These are phyloP conservation scores for Sinonovacula constricta DNA, from an alignment of 1,140 invertebrate genomes.

Conservation along the genomic window DNA sequence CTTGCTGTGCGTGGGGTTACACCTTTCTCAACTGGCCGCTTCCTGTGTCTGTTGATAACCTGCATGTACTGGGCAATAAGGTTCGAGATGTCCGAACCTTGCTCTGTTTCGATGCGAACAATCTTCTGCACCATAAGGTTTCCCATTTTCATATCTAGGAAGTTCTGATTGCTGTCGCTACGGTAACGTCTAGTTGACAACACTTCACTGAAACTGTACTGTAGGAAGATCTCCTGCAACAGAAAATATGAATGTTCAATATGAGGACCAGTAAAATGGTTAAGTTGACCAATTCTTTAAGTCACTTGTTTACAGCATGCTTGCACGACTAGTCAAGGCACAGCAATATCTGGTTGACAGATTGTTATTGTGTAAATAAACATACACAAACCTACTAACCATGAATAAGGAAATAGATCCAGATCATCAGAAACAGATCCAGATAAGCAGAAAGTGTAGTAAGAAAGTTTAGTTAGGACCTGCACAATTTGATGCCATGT, in stretches of 20 bases:
- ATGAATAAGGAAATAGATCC: too few relatives aligned
- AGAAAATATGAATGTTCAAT: slow-evolving; percentile 28
- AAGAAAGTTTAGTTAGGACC: too few relatives aligned
- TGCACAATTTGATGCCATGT: too few relatives aligned
- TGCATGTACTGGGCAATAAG: slow-evolving; percentile 97
- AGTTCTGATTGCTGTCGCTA: slow-evolving; percentile 94
- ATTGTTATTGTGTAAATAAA: too few relatives aligned
- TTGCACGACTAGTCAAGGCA: too few relatives aligned
- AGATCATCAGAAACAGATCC: too few relatives aligned
- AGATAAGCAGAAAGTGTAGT: too few relatives aligned
- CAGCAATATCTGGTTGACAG: too few relatives aligned
- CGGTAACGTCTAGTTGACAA: slow-evolving; percentile 96
- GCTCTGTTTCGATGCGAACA: slow-evolving; percentile 96
- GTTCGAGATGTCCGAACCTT: slow-evolving; percentile 89
- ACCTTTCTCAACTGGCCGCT: slow-evolving; percentile 54
- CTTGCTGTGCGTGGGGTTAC: slow-evolving; percentile 37
- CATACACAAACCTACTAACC: too few relatives aligned
- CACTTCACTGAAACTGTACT: slow-evolving; percentile 95
- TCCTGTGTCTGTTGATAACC: slow-evolving; percentile 71
- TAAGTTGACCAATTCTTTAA: too few relatives aligned
- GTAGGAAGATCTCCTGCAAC: slow-evolving; percentile 89
- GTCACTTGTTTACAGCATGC: too few relatives aligned
- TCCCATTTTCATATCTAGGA: slow-evolving; percentile 97
- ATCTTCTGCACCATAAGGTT: slow-evolving; percentile 97
- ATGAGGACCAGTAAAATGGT: too few relatives aligned